Evolutionary conservation across 2,888 invertebrate genomes (phyloP).

Genomic region (Netelia melanura): DNA sequence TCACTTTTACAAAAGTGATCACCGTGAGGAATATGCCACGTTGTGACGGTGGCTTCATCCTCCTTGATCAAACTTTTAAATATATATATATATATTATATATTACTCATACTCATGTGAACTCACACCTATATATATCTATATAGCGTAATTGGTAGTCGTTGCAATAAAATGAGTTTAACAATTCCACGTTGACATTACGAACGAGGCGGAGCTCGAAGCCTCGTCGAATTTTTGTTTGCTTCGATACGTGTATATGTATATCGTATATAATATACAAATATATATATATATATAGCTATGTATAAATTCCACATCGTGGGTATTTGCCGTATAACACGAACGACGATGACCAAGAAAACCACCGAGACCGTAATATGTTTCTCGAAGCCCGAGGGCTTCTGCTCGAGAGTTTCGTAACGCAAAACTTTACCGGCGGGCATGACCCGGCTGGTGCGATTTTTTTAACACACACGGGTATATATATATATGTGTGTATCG

Average conservation of each 20-base stretch:
- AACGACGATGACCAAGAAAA: slow-evolving; percentile 56
- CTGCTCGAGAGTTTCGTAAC: slow-evolving; percentile 62
- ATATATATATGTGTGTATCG: slow-evolving; percentile 1
- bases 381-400: slow-evolving; percentile 63
- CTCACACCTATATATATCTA: slow-evolving; percentile 1
- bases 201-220: slow-evolving; percentile 55
- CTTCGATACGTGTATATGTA: slow-evolving; percentile 2
- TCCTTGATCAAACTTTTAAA: background rate
- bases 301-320: background rate
- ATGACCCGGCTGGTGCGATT: slow-evolving; percentile 65
- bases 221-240: slow-evolving; percentile 55
- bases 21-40: background rate
- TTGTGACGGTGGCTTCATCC: slow-evolving; percentile 16
- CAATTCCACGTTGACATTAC: slow-evolving; percentile 53
- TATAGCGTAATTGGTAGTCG: slow-evolving; percentile 32
- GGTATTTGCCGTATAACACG: slow-evolving; percentile 42
- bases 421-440: slow-evolving; percentile 69
- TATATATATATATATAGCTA: background rate
- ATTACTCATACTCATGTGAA: too few species aligned
- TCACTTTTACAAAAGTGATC: background rate
- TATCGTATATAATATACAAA: too few species aligned
- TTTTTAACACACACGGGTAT: slow-evolving; percentile 36
- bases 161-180: slow-evolving; percentile 48
- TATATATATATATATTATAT: background rate
- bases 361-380: slow-evolving; percentile 65